Base-by-base conservation (phyloP, 2,797 vertebrate species). In the Delichon dasypus region DNA sequence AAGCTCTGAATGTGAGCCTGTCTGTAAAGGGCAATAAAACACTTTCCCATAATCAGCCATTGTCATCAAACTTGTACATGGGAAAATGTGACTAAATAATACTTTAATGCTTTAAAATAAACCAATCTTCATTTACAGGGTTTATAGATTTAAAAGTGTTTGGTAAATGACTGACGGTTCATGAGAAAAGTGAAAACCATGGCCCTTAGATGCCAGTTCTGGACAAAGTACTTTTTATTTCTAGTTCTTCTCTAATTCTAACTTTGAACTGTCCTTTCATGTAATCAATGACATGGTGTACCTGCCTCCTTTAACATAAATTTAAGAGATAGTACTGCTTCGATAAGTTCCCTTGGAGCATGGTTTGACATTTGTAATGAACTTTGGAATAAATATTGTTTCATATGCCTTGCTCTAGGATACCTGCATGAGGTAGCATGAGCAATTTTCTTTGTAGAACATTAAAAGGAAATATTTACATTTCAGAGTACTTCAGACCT, bases 401-500 rank as follows among this genome's bases (percentile, higher is more conserved):
- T 71, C 25, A 5, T 44, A 87, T 40, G 27, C 47, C n/a, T 64
- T 88, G 23, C 36, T 82, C 18, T 82, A 51, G 18, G 40, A n/a
- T 44, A 26, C 9, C 60, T 25, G 8, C 54, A 60, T 19, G 23
- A 88, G 45, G 25, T 48, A 82, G 25, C n/a, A 45, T 16, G 15
- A 76, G 21, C 34, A 27, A 20, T 57, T 85, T 50, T 71, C 38
- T 51, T 4, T 74, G 47, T 45, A 61, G 38, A 55, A 11, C 68
- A 81, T 62, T 84, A 76, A 76, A 66, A 68, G 40, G 34, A 36
- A 88, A 50, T 61, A 61, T 76, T 93, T 94, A 26, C 25, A 16
- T 96, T 97, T 90, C 97, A 99, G 99, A 97, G 97, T 98, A 91
- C 98, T 99, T 91, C 99, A 98, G 97, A 99, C 97, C 89, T 99